Conservation (phyloP, 1,140 invertebrate species). For the Pogonomyrmex barbatus region DNA sequence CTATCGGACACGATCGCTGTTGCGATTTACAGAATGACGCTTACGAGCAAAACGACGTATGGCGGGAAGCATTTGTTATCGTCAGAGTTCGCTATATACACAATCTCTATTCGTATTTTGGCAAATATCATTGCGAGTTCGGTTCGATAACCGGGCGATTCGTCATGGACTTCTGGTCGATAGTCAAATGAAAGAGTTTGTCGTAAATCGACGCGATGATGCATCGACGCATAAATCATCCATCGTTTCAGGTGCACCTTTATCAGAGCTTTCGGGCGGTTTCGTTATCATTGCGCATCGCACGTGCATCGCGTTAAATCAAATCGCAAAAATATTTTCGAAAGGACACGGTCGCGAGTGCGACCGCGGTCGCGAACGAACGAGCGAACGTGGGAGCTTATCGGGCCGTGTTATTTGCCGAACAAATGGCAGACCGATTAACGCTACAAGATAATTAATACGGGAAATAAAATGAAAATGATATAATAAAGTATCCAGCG, state of each 20-base stretch:
- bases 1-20: slow-evolving; percentile 27
- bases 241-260: slow-evolving; percentile 51
- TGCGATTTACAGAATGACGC: slow-evolving; percentile 54
- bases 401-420: slow-evolving; percentile 44
- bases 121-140: slow-evolving; percentile 70
- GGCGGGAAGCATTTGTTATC: slow-evolving; percentile 61
- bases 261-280: slow-evolving; percentile 66
- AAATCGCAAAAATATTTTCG: slow-evolving; percentile 64
- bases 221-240: slow-evolving; percentile 71
- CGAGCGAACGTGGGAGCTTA: slow-evolving; percentile 29
- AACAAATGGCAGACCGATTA: slow-evolving; percentile 36
- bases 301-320: slow-evolving; percentile 40
- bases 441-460: slow-evolving; percentile 54
- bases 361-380: neutral
- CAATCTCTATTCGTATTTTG: slow-evolving; percentile 62
- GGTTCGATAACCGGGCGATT: slow-evolving; percentile 73
- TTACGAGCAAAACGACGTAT: slow-evolving; percentile 41
- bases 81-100: neutral
- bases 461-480: slow-evolving; percentile 56
- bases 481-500: slow-evolving; percentile 51
- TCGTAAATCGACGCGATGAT: slow-evolving; percentile 71
- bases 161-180: slow-evolving; percentile 72
- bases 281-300: slow-evolving; percentile 70
- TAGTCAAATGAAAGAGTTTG: slow-evolving; percentile 71
- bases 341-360: slow-evolving; percentile 6